These are phyloP conservation scores for Eupleurogrammus muticus DNA, from an alignment of 2,797 vertebrate genomes.

Conservation along the genomic window DNA sequence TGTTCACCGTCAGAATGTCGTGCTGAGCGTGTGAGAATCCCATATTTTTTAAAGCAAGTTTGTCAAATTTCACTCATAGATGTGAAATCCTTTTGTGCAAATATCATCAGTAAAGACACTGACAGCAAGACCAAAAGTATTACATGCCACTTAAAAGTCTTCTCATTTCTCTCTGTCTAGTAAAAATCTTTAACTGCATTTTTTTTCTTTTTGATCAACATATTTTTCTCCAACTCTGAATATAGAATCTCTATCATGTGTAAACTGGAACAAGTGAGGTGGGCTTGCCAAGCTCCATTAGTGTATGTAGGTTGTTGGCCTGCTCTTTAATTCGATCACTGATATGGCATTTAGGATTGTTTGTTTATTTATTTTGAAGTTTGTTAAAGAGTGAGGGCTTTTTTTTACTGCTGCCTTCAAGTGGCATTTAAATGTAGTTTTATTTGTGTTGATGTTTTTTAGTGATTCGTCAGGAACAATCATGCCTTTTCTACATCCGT, in stretches of 20 bases:
- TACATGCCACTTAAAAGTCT: background rate
- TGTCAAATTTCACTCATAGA: constrained; percentile 47
- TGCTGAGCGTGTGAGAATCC: background rate
- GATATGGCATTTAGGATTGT: constrained; percentile 20
- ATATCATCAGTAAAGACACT: constrained; percentile 9
- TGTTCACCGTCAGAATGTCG: constrained; percentile 1
- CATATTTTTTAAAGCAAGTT: constrained; percentile 9
- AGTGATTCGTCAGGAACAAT: background rate
- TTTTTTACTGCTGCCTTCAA: constrained; percentile 8
- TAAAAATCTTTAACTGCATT: too few species aligned
- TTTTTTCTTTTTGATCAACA: background rate
- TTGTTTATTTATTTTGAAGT: constrained; percentile 22
- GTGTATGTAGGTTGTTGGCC: background rate
- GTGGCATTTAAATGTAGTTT: background rate
- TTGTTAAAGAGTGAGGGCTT: constrained; percentile 1
- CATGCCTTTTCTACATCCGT: background rate
- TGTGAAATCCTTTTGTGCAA: constrained; percentile 38
- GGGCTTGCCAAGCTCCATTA: background rate
- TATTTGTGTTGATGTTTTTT: constrained; percentile 12
- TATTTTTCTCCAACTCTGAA: background rate
- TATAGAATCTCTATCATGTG: background rate
- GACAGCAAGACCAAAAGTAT: background rate
- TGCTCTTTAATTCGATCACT: constrained; percentile 4
- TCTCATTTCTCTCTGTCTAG: background rate
- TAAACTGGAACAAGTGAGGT: background rate